Conservation (phyloP, 1,140 invertebrate genomes). For the Oreohelix idahoensis region DNA sequence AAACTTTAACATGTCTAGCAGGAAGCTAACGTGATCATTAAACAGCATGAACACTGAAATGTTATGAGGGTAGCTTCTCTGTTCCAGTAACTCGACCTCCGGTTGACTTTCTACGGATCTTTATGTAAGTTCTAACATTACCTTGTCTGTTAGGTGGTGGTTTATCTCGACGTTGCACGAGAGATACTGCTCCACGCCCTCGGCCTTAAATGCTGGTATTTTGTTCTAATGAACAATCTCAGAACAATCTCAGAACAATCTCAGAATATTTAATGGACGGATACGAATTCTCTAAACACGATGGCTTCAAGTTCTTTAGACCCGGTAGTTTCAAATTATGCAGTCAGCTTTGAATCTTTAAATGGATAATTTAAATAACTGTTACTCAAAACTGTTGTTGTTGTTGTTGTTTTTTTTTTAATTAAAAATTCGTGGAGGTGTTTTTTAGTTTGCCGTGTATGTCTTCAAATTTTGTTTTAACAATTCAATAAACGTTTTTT, state of each 20-base stretch:
- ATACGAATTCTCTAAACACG: neutral
- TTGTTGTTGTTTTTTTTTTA: too few relatives aligned
- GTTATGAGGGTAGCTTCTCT: neutral
- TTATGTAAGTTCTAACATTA: neutral
- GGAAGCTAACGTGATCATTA: neutral
- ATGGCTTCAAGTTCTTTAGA: neutral
- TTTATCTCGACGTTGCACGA: neutral
- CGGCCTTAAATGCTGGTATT: neutral
- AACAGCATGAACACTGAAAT: neutral
- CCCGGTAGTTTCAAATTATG: too few relatives aligned
- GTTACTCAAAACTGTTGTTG: too few relatives aligned
- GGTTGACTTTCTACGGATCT: neutral
- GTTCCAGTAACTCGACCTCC: neutral
- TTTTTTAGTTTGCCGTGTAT: too few relatives aligned
- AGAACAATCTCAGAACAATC: neutral
- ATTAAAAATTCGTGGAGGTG: too few relatives aligned
- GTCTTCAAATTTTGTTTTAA: too few relatives aligned
- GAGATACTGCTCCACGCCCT: neutral
- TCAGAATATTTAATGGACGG: neutral
- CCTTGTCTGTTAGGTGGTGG: neutral
- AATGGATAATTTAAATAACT: too few relatives aligned
- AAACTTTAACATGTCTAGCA: neutral
- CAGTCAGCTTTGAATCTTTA: too few relatives aligned
- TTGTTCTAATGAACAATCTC: neutral
- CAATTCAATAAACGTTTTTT: too few relatives aligned